Evolutionary conservation across 53 echinoderm and acorn worm species (phyloP), one percentile per base, ranked within the genome.

Genomic region (Echinometra lucunter): DNA sequence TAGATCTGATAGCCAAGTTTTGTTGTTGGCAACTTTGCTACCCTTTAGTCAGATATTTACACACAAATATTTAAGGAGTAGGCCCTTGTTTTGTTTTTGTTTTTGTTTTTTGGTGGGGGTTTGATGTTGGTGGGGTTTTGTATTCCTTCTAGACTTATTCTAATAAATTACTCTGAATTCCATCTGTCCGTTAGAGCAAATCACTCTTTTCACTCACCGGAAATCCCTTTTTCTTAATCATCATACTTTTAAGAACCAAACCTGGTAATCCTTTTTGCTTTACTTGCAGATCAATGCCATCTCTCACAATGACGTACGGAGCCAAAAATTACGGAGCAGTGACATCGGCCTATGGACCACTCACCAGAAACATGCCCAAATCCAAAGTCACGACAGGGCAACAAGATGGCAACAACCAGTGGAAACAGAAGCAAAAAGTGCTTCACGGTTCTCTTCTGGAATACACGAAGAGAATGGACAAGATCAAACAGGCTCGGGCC

Each of bases 391-490:
- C 82, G 55, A 40, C 87, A 37, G 94, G 80, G 58, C 94, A 74
- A 35, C 94, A 93, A 3, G 66, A 87, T 28, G 66, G 81, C 88
- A 94, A 96, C 32, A 45, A n/a, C 37, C 66, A 91, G 19, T 91
- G 96, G 34, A 82, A 91, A 45, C 92, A 94, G 94, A 94, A 95
- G 94, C 95, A 95, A 82, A 94, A 89, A 7, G 94, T 75, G 9
- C 88, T 95, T 58, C 91, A 94, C 38, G 94, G 94, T 25, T 96
- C 97, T 74, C 94, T 97, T 95, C 78, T 96, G 38, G 96, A 95
- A 34, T 97, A 96, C 95, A 95, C 95, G 1, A 94, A 94, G 72
- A 94, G 95, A 32, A 94, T 95, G 91, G 85, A 94, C 49, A 96
- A 91, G 49, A 92, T 97, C 27, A 94, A 95, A 45, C 81, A 93